Conservation (phyloP, 1,140 invertebrate genomes). For the Triops cancriformis region DNA sequence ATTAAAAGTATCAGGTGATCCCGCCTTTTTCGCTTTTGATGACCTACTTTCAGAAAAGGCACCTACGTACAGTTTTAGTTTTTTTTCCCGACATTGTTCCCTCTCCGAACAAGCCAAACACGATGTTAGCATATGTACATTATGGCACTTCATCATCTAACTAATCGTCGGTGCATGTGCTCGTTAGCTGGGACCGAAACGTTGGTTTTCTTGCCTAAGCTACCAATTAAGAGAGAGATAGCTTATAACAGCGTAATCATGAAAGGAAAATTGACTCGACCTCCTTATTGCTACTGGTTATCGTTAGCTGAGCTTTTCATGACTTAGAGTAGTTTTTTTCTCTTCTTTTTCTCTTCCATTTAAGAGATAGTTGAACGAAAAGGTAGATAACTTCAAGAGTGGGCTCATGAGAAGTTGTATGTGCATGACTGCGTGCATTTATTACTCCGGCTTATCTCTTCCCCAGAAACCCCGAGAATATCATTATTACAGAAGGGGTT, state of each 20-base stretch:
- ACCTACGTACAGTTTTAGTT: neutral
- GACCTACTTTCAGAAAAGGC: neutral
- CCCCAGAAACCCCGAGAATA: neutral
- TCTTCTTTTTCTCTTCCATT: neutral
- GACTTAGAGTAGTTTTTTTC: neutral
- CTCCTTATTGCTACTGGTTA: conserved; percentile 13
- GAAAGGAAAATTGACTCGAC: neutral
- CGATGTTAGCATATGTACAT: neutral
- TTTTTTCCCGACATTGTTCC: neutral
- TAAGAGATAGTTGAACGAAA: neutral
- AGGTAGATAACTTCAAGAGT: neutral
- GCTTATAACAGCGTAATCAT: neutral
- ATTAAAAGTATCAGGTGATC: neutral
- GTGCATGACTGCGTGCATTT: neutral
- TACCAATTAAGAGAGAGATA: neutral
- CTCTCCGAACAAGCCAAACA: neutral
- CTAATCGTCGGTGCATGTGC: neutral
- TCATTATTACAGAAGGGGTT: neutral
- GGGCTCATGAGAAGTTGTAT: neutral
- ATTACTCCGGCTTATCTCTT: neutral
- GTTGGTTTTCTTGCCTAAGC: neutral
- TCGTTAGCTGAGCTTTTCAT: neutral
- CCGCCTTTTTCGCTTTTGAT: neutral
- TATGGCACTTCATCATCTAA: conserved; percentile 2
- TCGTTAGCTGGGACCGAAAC: neutral